Percentiles rank a stretch among this genome's conserved stretches.
phyloP scores from a whole-genome alignment of 2,888 invertebrate genomes.

The Hyalella azteca region DNA sequence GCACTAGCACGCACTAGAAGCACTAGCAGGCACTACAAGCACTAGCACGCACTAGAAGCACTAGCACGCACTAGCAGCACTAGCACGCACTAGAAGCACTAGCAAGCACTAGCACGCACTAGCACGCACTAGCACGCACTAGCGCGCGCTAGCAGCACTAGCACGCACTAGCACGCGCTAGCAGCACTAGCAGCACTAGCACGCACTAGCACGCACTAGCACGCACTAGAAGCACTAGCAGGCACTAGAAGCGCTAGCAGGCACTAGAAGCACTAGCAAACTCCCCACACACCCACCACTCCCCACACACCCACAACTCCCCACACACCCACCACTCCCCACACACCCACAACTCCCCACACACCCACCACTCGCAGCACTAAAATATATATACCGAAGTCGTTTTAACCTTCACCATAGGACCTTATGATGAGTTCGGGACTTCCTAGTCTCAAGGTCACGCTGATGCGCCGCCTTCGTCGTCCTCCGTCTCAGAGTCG shows the following conservation, averaged over 20 bases:
- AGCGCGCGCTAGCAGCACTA: too few relatives aligned
- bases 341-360: not conserved
- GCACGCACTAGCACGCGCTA: not conserved
- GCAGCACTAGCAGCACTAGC: not conserved
- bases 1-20: too few relatives aligned
- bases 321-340: not conserved
- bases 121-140: not conserved
- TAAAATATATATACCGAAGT: not conserved
- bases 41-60: too few relatives aligned
- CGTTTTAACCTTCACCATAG: too few relatives aligned
- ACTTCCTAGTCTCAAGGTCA: too few relatives aligned
- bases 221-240: not conserved
- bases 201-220: not conserved
- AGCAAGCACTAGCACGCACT: too few relatives aligned
- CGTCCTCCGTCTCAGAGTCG: too few relatives aligned
- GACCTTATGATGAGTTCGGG: too few relatives aligned
- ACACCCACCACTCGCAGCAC: not conserved
- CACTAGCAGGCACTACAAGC: not conserved
- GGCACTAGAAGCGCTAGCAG: not conserved
- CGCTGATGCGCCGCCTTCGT: too few relatives aligned
- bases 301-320: not conserved
- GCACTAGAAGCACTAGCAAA: not conserved
- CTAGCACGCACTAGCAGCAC: not conserved
- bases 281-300: conserved; percentile 1
- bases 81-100: too few relatives aligned